Evolutionary conservation across 2,113 vertebrate genomes (phyloP), one percentile per base, ranked within the genome.

Genomic region (Asarcornis scutulata): DNA sequence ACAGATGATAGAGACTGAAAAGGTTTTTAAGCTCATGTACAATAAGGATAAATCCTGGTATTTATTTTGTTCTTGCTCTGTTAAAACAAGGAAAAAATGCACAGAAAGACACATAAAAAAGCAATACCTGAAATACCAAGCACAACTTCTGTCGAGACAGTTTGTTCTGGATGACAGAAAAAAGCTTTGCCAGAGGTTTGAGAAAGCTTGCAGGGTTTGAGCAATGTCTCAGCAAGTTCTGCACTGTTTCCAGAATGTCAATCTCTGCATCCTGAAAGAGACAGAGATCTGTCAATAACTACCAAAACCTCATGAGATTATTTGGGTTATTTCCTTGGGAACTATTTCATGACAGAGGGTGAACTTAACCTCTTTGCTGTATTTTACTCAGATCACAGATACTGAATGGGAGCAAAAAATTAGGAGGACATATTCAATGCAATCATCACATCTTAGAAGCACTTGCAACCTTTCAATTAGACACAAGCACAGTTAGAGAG

Each of bases 241-340:
- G 98, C 18, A 99, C 94, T 5, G 99, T 99, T 94, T 98, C 98
- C 92, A 99, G 96, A 95, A 99, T 98, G 94, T 99, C 99, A 58
- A 99, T 93, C 97, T 99, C 99, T 5, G 98, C 99, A 95, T 98
- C 99, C 99, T 99, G 91, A 77, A 97, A 91, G 59, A 97, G 58
- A 96, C 1, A 75, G 12, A 10, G 6, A 75, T 46, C 15, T 82
- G 53, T 62, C 69, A 91, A 63, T 89, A 82, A 91, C 34, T 44
- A 78, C 31, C 56, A 88, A 86, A 59, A 56, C 10, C 13, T 62
- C 48, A 77, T 0, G 15, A 89, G 50, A 66, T 77, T 58, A 88
- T 66, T 90, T 63, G 36, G 16, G 16, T 7, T 1, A 76, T 86
- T 87, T 90, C 42, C 34, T 52, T 73, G 16, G n/a, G 21, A 91